Evolutionary conservation across 1,140 invertebrate genomes (phyloP).

Genomic region (Aphelenchoides avenae): DNA sequence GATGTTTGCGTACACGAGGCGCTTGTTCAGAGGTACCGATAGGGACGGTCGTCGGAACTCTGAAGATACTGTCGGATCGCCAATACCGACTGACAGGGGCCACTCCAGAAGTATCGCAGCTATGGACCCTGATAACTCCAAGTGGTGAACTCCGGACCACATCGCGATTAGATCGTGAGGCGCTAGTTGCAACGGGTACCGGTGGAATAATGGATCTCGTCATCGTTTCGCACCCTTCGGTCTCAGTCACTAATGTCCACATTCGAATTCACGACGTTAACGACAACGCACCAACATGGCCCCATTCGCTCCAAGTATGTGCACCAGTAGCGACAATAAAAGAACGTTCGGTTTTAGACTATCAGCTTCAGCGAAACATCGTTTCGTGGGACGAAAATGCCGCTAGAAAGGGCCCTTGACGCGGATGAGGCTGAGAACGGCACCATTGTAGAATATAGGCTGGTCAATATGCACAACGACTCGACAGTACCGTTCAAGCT

Average conservation of each 20-base stretch:
- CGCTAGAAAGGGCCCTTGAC: not conserved
- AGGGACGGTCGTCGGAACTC: too few species aligned
- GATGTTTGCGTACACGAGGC: too few species aligned
- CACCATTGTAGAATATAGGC: not conserved
- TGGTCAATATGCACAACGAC: not conserved
- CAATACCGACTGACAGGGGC: not conserved
- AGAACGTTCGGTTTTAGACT: not conserved
- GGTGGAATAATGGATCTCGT: not conserved
- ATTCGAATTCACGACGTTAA: constrained; percentile 5
- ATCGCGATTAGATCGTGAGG: not conserved
- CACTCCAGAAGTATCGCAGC: not conserved
- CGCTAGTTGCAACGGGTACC: not conserved
- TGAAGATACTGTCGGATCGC: too few species aligned
- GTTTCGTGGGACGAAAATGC: not conserved
- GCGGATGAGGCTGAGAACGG: constrained; percentile 3
- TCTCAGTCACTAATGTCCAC: not conserved
- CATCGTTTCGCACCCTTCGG: not conserved
- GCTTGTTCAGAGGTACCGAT: too few species aligned
- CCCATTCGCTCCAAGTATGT: not conserved
- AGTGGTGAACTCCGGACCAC: not conserved
- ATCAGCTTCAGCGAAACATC: not conserved
- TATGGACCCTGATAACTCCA: not conserved
- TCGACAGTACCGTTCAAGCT: not conserved
- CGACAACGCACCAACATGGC: constrained; percentile 2
- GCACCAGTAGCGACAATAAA: not conserved